phyloP scores from a whole-genome alignment of 2,888 invertebrate species.

The Dryocosmus kuriphilus region DNA sequence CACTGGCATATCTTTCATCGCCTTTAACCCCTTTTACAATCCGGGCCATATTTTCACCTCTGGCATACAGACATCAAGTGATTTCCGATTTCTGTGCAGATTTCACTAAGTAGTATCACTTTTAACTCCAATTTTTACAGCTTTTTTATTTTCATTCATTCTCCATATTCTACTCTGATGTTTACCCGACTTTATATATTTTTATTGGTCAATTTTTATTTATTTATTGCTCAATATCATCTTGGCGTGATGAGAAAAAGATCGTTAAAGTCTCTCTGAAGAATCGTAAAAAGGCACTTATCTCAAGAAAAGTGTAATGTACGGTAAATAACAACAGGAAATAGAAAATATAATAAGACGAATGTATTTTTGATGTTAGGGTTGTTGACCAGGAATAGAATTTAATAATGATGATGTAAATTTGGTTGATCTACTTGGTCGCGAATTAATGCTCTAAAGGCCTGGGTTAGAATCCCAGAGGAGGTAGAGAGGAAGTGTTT shows the following conservation, averaged over 20 bases:
- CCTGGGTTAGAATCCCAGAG: no score
- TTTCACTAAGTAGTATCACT: background rate
- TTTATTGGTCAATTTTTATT: background rate
- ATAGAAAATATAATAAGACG: no score
- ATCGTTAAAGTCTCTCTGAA: background rate
- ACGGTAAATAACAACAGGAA: no score
- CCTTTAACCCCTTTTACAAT: constrained; percentile 18
- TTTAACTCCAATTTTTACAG: background rate
- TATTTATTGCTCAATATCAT: background rate
- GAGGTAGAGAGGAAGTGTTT: no score
- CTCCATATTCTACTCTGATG: background rate
- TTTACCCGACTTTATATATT: background rate
- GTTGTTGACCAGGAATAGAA: no score
- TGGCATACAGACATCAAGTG: background rate
- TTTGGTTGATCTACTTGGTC: no score
- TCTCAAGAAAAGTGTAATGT: no score
- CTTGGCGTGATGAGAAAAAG: background rate
- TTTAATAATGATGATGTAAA: no score
- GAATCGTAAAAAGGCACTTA: background rate
- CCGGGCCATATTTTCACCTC: background rate
- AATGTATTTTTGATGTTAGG: no score
- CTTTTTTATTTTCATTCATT: background rate
- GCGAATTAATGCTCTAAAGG: no score
- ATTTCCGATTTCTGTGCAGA: background rate
- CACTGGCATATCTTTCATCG: constrained; percentile 27